Evolutionary conservation across 1,140 invertebrate genomes (phyloP), one percentile per base, ranked within the genome.

Genomic region (Leptinotarsa lineolata): DNA sequence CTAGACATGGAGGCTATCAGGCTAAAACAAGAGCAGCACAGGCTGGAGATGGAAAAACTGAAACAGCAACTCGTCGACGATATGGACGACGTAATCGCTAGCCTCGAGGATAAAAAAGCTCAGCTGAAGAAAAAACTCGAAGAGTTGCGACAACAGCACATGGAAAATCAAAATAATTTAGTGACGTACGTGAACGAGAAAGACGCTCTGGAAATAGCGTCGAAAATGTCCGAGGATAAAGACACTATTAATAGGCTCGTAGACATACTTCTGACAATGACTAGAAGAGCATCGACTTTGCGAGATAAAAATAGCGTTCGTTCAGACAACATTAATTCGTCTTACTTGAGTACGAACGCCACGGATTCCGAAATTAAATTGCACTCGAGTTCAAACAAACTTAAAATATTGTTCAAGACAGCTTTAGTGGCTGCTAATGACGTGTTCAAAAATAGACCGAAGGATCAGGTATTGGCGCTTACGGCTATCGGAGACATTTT

Each of bases 371-470:
- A 84, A 65, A 66, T 78, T 54, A 82, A 79, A 74, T 81, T 81
- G 64, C 72, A 80, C 54, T 67, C 64, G 12, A 78, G 66, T 39
- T 80, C 77, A 12, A 74, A 78, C 5, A 81, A 77, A 54, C 74
- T 84, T 21, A 83, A 83, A 76, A 77, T 81, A 16, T 67, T 83
- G 8, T 77, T 84, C 39, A 84, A 84, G 73, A 81, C 80, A 8
- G 79, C 82, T 11, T 70, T 83, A 39, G 81, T 81, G 6, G 81
- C 80, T 20, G 83, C 83, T 4, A 83, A 83, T 65, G 81, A 83
- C 58, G 81, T 83, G 8, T 84, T 82, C 68, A 84, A 84, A 75
- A 81, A 79, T 21, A 71, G 83, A 44, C 83, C 83, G 3, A 80
- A 81, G 72, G 83, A 84, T 67, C 82, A 84, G 64, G 48, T 80